phyloP scores from a whole-genome alignment of 2,888 invertebrate species.

The Acanthopleura granulata region DNA sequence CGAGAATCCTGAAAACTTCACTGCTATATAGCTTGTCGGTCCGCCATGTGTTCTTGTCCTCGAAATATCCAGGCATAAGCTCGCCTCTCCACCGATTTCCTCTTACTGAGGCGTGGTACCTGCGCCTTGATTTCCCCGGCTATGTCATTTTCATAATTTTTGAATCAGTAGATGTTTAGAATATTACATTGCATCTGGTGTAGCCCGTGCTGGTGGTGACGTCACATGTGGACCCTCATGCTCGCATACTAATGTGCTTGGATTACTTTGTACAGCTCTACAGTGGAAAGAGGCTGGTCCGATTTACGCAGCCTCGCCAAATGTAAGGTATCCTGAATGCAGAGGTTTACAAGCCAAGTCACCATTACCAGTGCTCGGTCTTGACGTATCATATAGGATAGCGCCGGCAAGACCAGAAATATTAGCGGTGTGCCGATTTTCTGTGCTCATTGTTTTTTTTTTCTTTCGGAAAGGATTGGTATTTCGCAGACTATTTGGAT shows the following conservation, averaged over 20 bases:
- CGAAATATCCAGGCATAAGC: too few species aligned
- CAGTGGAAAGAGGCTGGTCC: slow-evolving; percentile 1
- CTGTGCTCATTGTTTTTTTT: slow-evolving; percentile 8
- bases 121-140: background rate
- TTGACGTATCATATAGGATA: slow-evolving; percentile 14
- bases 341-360: background rate
- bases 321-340: background rate
- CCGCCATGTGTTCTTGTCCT: too few species aligned
- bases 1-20: too few species aligned
- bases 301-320: background rate
- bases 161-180: slow-evolving; percentile 16
- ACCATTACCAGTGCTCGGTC: slow-evolving; percentile 6
- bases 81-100: too few species aligned
- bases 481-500: slow-evolving; percentile 3
- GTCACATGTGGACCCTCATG: slow-evolving; percentile 47
- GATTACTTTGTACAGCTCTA: slow-evolving; percentile 8
- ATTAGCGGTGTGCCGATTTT: background rate
- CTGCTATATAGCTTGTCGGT: too few species aligned
- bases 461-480: slow-evolving; percentile 3
- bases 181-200: slow-evolving; percentile 15
- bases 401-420: background rate
- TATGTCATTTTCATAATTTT: slow-evolving; percentile 17
- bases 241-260: slow-evolving; percentile 18
- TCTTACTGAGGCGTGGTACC: background rate
- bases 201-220: slow-evolving; percentile 60